Conservation (phyloP, 2,113 vertebrate species). For the Grallaria varia region DNA sequence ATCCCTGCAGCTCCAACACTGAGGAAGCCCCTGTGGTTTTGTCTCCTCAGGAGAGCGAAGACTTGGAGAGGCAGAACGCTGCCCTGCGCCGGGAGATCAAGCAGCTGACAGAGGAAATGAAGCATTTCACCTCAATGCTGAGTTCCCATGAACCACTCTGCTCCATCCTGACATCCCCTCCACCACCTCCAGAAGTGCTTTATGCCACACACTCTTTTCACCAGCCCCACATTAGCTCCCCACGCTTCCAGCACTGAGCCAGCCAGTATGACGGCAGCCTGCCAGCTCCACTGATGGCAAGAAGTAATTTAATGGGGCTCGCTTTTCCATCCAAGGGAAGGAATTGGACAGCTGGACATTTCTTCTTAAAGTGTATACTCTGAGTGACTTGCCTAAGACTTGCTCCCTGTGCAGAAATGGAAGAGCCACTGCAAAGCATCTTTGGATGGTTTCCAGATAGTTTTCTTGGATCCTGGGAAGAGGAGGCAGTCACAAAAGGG, state of each 20-base stretch:
- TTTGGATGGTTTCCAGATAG: neutral
- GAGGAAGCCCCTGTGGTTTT: neutral
- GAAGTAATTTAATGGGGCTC: neutral
- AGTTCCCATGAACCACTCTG: conserved; percentile 90
- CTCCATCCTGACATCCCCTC: conserved; percentile 75
- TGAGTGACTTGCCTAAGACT: conserved; percentile 16
- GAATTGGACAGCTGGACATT: neutral
- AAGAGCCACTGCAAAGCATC: neutral
- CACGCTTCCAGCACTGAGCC: conserved; percentile 89
- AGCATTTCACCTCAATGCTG: conserved; percentile 87
- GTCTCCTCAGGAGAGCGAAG: conserved; percentile 88
- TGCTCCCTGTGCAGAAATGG: neutral
- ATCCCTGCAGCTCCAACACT: neutral
- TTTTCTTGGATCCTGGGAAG: neutral
- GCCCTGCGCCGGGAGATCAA: conserved; percentile 93
- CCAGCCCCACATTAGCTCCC: conserved; percentile 85
- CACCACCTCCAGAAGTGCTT: conserved; percentile 79
- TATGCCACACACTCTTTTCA: conserved; percentile 82
- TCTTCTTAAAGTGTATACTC: neutral
- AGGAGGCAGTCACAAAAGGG: neutral
- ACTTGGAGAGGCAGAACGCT: conserved; percentile 91
- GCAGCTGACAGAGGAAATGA: conserved; percentile 90
- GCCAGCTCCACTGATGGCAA: neutral
- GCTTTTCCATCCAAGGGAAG: neutral
- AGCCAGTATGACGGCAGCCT: neutral